Base-by-base conservation (phyloP, 2,113 vertebrate species). In the Haemorhous mexicanus region DNA sequence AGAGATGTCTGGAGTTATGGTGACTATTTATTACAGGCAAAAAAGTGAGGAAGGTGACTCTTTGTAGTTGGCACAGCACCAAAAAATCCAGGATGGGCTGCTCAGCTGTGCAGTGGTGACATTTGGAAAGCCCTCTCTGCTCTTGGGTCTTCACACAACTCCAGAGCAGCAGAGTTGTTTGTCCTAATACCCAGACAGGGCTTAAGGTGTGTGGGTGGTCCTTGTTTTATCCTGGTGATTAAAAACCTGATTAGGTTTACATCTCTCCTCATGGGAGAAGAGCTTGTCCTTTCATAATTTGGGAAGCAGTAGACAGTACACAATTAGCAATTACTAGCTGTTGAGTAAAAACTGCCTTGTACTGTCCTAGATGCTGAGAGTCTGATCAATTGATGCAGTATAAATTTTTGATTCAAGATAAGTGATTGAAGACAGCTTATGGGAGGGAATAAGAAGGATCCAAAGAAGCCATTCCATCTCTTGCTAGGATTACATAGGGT, bases 371-470 rank as follows among this genome's bases (percentile, higher is more conserved):
- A 26, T 82, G 55, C 55, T 59, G 75, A 22, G 52, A 63, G 11
- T 63, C 39, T 64, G 28, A 53, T 92, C 37, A 67, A 3, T 37
- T 75, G 24, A 35, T 86, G 75, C 24, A n/a, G 61, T 37, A 88
- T 46, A 46, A 63, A 33, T 68, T 70, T 86, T 28, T 66, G 5
- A 10, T 86, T 63, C 84, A 64, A 61, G 49, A 0, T 7, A 16
- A 27, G 19, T 80, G 92, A 76, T 78, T 50, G 87, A 95, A 83
- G 78, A 52, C 76, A 89, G 23, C 58, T 43, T 41, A 68, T 93
- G 52, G 81, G 59, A 94, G 44, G 62, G 56, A 93, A 64, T 62
- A 44, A 89, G 89, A 74, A 91, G 67, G 92, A 88, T 89, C 58
- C 30, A 56, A 80, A 73, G 56, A 83, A 84, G 16, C 18, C 14